Percentiles rank a stretch among this genome's conserved stretches.
Evolutionary conservation across 2,113 vertebrate species (phyloP).

Genomic region (Melanotaenia duboulayi): DNA sequence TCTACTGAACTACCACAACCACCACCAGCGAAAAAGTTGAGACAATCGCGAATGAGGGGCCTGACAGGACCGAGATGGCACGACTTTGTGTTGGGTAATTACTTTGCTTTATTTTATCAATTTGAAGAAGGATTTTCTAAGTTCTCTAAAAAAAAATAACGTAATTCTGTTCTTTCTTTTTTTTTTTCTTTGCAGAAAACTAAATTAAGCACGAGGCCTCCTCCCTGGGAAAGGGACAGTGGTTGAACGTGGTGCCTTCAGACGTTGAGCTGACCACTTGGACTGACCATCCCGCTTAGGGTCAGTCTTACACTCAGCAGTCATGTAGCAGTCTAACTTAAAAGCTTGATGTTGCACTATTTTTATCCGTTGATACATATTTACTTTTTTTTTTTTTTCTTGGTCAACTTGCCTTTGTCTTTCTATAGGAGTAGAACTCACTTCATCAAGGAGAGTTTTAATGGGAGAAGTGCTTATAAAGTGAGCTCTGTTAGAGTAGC

Average conservation of each 20-base stretch:
- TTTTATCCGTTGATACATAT: slow-evolving; percentile 71
- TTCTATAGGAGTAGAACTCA: slow-evolving; percentile 45
- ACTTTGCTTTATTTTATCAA: slow-evolving; percentile 19
- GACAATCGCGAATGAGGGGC: slow-evolving; percentile 89
- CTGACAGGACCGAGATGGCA: slow-evolving; percentile 87
- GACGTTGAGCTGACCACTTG: slow-evolving; percentile 74
- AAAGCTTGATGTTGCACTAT: slow-evolving; percentile 85
- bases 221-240: slow-evolving; percentile 59
- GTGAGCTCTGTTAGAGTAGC: slow-evolving; percentile 25
- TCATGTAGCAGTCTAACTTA: slow-evolving; percentile 85
- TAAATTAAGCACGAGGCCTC: slow-evolving; percentile 59
- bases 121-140: background rate
- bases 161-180: slow-evolving; percentile 25
- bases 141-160: background rate
- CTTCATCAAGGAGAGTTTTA: slow-evolving; percentile 36
- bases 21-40: slow-evolving; percentile 87
- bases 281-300: slow-evolving; percentile 62
- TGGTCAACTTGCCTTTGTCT: slow-evolving; percentile 56
- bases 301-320: slow-evolving; percentile 79
- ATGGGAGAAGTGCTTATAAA: slow-evolving; percentile 34
- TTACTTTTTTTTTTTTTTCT: slow-evolving; percentile 48
- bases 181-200: slow-evolving; percentile 60
- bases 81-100: slow-evolving; percentile 93
- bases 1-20: slow-evolving; percentile 64
- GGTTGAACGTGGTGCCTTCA: slow-evolving; percentile 81